Percentiles rank a stretch among this genome's conserved stretches.
Conservation (phyloP, 2,888 invertebrate species). For the Chrysolina americana region DNA sequence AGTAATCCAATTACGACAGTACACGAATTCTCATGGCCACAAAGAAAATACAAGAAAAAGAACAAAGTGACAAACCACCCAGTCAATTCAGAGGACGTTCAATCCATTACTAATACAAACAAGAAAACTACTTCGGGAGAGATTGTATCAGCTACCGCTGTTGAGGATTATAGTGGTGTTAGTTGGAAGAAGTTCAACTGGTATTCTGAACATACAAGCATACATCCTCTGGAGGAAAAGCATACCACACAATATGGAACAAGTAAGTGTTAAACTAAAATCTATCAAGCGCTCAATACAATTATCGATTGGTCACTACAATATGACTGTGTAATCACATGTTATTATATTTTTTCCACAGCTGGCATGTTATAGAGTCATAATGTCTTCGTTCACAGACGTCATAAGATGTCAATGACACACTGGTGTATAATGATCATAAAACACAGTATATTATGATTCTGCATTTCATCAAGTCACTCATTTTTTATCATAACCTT, state of each 20-base stretch:
- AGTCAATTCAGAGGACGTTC: not conserved
- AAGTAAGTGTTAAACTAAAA: not conserved
- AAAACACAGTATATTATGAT: too few relatives aligned
- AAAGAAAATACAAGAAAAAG: not conserved
- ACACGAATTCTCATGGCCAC: not conserved
- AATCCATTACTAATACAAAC: not conserved
- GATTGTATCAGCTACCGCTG: not conserved
- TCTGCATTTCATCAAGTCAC: too few relatives aligned
- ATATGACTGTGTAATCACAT: too few relatives aligned
- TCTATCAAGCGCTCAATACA: too few relatives aligned
- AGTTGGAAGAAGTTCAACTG: constrained; percentile 31
- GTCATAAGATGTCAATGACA: too few relatives aligned
- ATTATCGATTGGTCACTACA: not conserved
- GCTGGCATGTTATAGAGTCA: too few relatives aligned
- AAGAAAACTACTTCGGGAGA: not conserved
- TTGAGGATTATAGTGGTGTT: not conserved
- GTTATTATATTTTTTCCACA: too few relatives aligned
- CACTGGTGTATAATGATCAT: too few relatives aligned
- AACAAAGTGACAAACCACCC: not conserved
- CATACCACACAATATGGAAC: not conserved
- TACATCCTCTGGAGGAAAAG: not conserved
- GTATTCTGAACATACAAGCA: constrained; percentile 19
- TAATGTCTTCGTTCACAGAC: too few relatives aligned
- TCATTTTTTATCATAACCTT: too few relatives aligned
- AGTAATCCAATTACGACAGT: not conserved